Evolutionary conservation across 2,888 invertebrate genomes (phyloP).

Genomic region (Pediacus dermestoides): DNA sequence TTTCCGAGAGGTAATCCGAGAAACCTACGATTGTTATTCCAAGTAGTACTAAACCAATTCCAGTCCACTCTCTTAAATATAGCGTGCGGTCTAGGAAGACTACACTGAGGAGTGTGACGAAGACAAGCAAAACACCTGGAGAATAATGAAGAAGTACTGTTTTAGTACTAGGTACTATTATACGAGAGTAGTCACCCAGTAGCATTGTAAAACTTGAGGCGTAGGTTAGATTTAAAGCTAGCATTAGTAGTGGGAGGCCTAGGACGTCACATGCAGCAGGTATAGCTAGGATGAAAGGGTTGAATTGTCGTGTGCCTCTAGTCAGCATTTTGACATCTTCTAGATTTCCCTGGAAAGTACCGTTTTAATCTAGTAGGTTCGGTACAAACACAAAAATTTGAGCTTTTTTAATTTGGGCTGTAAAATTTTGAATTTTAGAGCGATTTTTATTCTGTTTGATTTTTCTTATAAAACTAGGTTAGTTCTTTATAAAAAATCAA

Average conservation of each 20-base stretch:
- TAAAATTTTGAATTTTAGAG: too few relatives aligned
- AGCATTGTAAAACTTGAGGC: conserved; percentile 97
- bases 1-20: conserved; percentile 62
- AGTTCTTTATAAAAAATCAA: too few relatives aligned
- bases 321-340: conserved; percentile 61
- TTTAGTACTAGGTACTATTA: too few relatives aligned
- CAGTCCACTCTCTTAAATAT: conserved; percentile 67
- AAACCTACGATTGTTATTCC: conserved; percentile 73
- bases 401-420: too few relatives aligned
- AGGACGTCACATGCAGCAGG: conserved; percentile 88
- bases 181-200: conserved; percentile 71
- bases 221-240: conserved; percentile 86
- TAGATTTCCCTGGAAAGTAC: conserved; percentile 60
- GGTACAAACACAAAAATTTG: too few relatives aligned
- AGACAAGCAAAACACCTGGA: conserved; percentile 55
- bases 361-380: too few relatives aligned
- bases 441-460: too few relatives aligned
- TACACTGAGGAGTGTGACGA: conserved; percentile 83
- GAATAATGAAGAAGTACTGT: too few relatives aligned
- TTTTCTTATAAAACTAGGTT: too few relatives aligned
- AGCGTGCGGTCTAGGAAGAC: conserved; percentile 70
- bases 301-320: conserved; percentile 71
- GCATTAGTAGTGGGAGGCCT: conserved; percentile 86
- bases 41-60: conserved; percentile 67
- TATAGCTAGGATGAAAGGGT: conserved; percentile 73